Conservation (phyloP, 64 coral and sea anemone species). For the Trachythela sp. region DNA sequence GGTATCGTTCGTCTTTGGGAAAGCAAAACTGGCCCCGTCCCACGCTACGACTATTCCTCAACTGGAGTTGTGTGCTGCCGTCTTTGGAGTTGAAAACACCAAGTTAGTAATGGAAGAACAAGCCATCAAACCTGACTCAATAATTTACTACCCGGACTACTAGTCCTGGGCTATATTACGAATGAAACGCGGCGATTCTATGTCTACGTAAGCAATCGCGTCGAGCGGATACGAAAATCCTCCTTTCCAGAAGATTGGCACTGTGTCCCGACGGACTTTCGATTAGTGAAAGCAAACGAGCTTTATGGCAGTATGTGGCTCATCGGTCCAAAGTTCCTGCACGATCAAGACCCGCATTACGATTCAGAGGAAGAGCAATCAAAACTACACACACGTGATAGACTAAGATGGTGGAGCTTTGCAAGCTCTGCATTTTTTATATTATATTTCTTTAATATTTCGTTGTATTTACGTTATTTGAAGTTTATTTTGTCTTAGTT, state of each 20-base stretch:
- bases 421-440: too few species aligned
- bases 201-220: slow-evolving; percentile 50
- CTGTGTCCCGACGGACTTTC: slow-evolving; percentile 26
- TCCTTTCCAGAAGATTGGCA: slow-evolving; percentile 24
- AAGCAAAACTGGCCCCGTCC: slow-evolving; percentile 53
- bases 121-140: slow-evolving; percentile 27
- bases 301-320: not conserved
- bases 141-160: slow-evolving; percentile 51
- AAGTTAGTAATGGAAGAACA: slow-evolving; percentile 34
- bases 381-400: too few species aligned
- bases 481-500: too few species aligned
- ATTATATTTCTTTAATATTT: too few species aligned
- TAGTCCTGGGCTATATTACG: slow-evolving; percentile 51
- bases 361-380: not conserved
- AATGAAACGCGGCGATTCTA: slow-evolving; percentile 56
- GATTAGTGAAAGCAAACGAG: not conserved
- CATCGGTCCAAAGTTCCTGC: not conserved
- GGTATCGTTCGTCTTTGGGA: slow-evolving; percentile 52
- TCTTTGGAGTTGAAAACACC: slow-evolving; percentile 38
- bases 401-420: too few species aligned
- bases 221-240: too few species aligned
- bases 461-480: too few species aligned
- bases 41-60: too few species aligned
- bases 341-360: not conserved
- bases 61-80: slow-evolving; percentile 45